phyloP scores from a whole-genome alignment of 1,140 invertebrate species.

The Bombus ignitus region DNA sequence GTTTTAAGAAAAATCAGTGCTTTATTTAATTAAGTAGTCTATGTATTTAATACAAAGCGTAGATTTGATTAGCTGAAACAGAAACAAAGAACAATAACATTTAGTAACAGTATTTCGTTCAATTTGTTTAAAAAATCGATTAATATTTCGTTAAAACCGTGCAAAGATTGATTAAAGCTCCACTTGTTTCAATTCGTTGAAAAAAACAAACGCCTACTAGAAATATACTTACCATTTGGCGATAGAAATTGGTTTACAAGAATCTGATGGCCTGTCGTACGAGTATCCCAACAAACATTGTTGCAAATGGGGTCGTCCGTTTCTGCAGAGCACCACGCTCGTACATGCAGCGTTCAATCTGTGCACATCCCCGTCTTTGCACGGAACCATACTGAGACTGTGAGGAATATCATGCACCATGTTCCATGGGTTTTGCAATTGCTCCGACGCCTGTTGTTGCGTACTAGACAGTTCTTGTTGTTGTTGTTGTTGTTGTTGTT shows the following conservation, averaged over 20 bases:
- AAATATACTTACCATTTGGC: constrained; percentile 74
- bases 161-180: background rate
- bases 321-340: constrained; percentile 75
- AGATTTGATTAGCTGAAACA: constrained; percentile 67
- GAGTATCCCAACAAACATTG: constrained; percentile 70
- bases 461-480: background rate
- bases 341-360: constrained; percentile 73
- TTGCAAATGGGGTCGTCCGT: constrained; percentile 69
- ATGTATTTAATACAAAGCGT: constrained; percentile 47
- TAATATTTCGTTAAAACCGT: background rate
- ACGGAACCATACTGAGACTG: constrained; percentile 62
- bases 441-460: background rate
- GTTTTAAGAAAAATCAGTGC: constrained; percentile 37
- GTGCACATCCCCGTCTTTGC: constrained; percentile 72
- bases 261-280: constrained; percentile 73
- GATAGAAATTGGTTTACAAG: constrained; percentile 69
- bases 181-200: background rate
- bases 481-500: background rate
- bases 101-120: no score
- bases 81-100: constrained; percentile 17
- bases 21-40: constrained; percentile 44
- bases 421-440: constrained; percentile 65
- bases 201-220: background rate
- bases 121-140: no score
- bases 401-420: constrained; percentile 65